These are phyloP conservation scores for Poecilus cupreus DNA, from an alignment of 2,888 invertebrate genomes.

Conservation along the genomic window DNA sequence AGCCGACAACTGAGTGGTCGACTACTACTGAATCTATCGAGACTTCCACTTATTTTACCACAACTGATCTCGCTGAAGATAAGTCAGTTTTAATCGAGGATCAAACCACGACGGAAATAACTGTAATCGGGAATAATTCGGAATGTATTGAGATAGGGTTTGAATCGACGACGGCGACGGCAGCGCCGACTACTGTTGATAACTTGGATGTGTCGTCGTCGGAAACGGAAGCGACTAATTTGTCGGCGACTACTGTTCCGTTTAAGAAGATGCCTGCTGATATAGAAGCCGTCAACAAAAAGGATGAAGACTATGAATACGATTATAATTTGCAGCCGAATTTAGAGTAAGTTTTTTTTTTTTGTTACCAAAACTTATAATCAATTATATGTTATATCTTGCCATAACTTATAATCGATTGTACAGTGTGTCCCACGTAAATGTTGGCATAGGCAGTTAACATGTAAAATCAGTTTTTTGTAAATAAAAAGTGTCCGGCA, in stretches of 20 bases:
- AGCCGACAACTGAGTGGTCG: conserved; percentile 58
- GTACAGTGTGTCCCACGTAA: no score
- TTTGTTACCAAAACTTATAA: no score
- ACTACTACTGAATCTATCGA: no score
- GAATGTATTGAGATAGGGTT: conserved; percentile 2
- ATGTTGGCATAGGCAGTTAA: no score
- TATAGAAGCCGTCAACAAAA: conserved; percentile 75
- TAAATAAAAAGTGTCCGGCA: no score
- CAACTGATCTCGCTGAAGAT: no score
- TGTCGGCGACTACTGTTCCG: conserved; percentile 61
- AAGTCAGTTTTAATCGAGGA: no score
- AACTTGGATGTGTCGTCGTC: conserved; percentile 54
- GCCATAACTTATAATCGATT: no score
- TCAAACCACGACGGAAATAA: not conserved
- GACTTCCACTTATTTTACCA: no score
- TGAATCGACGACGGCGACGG: not conserved
- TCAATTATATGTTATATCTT: no score
- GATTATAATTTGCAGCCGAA: conserved; percentile 87
- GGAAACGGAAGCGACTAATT: conserved; percentile 62
- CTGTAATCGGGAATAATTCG: conserved; percentile 53
- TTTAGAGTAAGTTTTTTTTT: conserved; percentile 82
- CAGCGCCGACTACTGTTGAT: not conserved
- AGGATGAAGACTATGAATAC: conserved; percentile 80
- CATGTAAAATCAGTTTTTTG: no score
- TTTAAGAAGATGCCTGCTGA: conserved; percentile 68